Percentiles rank a stretch among this genome's conserved stretches.
Evolutionary conservation across 2,888 invertebrate species (phyloP).

Genomic region (Cephus pulcher): DNA sequence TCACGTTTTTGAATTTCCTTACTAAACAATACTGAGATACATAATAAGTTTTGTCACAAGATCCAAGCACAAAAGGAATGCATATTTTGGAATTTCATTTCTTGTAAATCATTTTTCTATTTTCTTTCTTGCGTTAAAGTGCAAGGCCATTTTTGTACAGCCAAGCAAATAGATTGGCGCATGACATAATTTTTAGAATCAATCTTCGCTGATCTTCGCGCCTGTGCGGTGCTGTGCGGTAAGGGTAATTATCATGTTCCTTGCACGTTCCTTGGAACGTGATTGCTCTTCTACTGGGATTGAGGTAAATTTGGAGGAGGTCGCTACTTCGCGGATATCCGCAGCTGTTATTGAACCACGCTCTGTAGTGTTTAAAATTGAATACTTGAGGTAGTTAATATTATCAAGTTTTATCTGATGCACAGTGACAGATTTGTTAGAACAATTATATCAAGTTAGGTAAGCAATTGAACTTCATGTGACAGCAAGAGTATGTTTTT

Average conservation of each 20-base stretch:
- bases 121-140: neutral
- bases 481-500: neutral
- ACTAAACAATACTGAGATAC: neutral
- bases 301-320: neutral
- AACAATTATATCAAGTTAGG: neutral
- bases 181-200: neutral
- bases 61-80: neutral
- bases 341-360: neutral
- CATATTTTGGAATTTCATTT: neutral
- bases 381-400: neutral
- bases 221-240: neutral
- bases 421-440: neutral
- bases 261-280: neutral
- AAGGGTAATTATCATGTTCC: neutral
- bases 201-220: neutral
- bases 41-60: neutral
- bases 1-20: neutral
- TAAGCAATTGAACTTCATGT: neutral
- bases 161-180: neutral
- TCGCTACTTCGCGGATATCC: neutral
- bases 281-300: neutral
- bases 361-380: neutral
- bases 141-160: neutral
- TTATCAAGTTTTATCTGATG: neutral
- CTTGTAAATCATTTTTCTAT: neutral